Evolutionary conservation across 1,140 invertebrate species (phyloP), one percentile per base, ranked within the genome.

Genomic region (Hyposmocoma kahamanoa): DNA sequence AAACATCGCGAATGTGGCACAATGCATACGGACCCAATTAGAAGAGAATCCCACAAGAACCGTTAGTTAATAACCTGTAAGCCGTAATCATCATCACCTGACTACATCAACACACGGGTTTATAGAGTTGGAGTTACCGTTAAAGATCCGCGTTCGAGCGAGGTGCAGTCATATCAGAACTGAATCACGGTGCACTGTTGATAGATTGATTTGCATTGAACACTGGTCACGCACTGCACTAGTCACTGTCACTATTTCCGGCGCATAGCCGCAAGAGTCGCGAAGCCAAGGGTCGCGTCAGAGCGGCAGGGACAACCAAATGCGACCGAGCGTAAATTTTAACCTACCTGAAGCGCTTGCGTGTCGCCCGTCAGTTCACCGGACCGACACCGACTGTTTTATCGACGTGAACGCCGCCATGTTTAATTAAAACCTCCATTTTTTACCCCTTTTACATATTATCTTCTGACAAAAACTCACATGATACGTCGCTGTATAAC

Each of bases 331-430:
- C 81, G 78, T 81, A 62, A 82, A 82, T 67, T 65, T 75, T 83
- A 79, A 83, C 81, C 77, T 80, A 83, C 79, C 81, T 84, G 81
- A 68, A 64, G 68, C 72, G 78, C 76, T 84, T 81, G 81, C 81
- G 81, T 84, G 81, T 84, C 76, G 71, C 59, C n/a, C 41, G 64
- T 53, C 66, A 50, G 62, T 58, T 53, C 59, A 66, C 65, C 71
- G 59, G 60, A 65, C 69, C 71, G 71, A 52, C 57, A 57, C 19
- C 3, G 45, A 53, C 77, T 78, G 71, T 50, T 81, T 70, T 74
- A 77, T 66, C 80, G 77, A 84, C 73, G 22, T 15, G 42, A 21
- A 53, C 53, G 55, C 69, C 69, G 67, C 70, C 66, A 72, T 70
- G 32, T 57, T 68, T 62, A 42, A 66, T 45, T n/a, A 72, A 63